Percentiles rank a stretch among this genome's conserved stretches.
Evolutionary conservation across 2,113 vertebrate species (phyloP).

Genomic region (Lates calcarifer): DNA sequence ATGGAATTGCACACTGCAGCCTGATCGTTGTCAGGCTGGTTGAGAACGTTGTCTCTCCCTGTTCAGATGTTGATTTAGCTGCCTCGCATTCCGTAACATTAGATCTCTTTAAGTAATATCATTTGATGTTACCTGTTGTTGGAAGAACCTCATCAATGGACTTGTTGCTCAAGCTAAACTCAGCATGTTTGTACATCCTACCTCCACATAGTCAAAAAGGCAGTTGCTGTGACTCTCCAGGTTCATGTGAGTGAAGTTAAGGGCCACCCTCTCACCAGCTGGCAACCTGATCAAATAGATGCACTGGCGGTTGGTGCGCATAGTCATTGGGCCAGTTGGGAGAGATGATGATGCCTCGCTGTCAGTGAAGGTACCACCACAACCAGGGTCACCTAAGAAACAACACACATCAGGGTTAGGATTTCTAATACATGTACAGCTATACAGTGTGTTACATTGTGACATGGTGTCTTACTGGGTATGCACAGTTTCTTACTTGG

Average conservation of each 20-base stretch:
- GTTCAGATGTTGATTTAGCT: no score
- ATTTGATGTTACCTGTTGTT: no score
- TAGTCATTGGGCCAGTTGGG: conserved; percentile 91
- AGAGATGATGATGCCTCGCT: conserved; percentile 87
- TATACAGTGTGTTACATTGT: no score
- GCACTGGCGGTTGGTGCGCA: conserved; percentile 87
- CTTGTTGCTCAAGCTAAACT: no score
- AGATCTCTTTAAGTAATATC: no score
- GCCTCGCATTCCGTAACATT: no score
- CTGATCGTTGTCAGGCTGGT: no score
- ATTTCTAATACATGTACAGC: not conserved
- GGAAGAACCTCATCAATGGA: no score
- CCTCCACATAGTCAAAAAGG: conserved; percentile 90
- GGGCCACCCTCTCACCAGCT: conserved; percentile 82
- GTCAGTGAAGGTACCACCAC: conserved; percentile 90
- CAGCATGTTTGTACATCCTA: conserved; percentile 58
- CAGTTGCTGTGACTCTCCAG: conserved; percentile 86
- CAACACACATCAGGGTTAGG: not conserved
- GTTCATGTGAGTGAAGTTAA: conserved; percentile 91
- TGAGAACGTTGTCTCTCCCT: no score
- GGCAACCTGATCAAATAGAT: conserved; percentile 90
- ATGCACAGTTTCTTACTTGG: conserved; percentile 85
- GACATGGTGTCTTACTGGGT: conserved; percentile 64
- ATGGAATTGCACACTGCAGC: no score
- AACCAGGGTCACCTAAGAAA: conserved; percentile 86